Conservation (phyloP, 2,113 vertebrate genomes). For the Takifugu bimaculatus region DNA sequence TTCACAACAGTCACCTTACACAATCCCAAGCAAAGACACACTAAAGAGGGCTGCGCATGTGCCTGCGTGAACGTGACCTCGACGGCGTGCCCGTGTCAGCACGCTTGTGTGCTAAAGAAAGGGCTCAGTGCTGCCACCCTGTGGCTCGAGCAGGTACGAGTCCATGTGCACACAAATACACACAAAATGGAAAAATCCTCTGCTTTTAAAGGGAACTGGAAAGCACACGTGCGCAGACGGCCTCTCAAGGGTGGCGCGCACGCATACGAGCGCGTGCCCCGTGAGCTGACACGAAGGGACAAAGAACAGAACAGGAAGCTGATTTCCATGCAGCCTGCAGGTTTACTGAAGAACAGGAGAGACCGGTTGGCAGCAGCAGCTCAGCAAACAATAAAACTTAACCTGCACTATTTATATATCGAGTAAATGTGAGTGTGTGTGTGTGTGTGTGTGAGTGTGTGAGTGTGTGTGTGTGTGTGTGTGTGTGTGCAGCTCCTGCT, state of each 20-base stretch:
- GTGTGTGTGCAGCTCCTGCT: constrained; percentile 45
- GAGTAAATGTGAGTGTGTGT: constrained; percentile 15
- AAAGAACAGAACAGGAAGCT: constrained; percentile 44
- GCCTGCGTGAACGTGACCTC: constrained; percentile 15
- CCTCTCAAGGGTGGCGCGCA: constrained; percentile 17
- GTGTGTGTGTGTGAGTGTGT: constrained; percentile 1
- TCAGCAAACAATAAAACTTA: constrained; percentile 67
- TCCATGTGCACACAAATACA: neutral
- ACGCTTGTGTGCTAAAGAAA: constrained; percentile 12
- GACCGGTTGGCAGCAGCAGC: constrained; percentile 61
- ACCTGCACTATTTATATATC: constrained; percentile 63
- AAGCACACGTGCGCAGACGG: constrained; percentile 27
- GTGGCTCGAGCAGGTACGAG: constrained; percentile 51
- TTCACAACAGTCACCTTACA: constrained; percentile 71
- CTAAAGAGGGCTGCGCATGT: constrained; percentile 42
- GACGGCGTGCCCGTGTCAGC: constrained; percentile 5
- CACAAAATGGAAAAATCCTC: constrained; percentile 6
- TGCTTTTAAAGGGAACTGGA: constrained; percentile 16
- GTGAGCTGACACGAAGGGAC: constrained; percentile 2
- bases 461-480: too few relatives aligned
- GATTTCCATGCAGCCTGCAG: constrained; percentile 59
- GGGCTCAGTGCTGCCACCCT: constrained; percentile 67
- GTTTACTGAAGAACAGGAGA: constrained; percentile 58
- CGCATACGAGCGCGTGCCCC: constrained; percentile 7
- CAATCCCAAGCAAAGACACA: constrained; percentile 52